Percentiles rank a stretch among this genome's conserved stretches.
These are phyloP conservation scores for Cyrtodaria siliqua DNA, from an alignment of 2,888 invertebrate genomes.

Conservation along the genomic window DNA sequence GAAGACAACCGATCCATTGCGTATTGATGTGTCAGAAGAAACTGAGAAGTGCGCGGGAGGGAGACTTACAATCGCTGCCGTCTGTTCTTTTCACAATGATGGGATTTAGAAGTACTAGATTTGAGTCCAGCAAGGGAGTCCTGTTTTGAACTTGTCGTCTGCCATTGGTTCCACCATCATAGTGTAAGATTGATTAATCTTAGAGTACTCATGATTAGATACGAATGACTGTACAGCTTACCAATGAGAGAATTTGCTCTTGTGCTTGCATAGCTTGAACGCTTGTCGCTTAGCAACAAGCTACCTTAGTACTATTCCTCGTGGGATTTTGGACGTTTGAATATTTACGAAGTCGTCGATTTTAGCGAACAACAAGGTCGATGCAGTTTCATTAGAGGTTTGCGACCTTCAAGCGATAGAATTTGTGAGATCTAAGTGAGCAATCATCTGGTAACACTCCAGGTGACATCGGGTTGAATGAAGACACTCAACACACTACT, in stretches of 20 bases:
- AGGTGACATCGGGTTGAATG: conserved; percentile 81
- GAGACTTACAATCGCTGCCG: conserved; percentile 81
- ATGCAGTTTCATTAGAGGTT: conserved; percentile 80
- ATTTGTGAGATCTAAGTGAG: conserved; percentile 86
- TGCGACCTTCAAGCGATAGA: conserved; percentile 79
- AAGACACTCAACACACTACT: conserved; percentile 83
- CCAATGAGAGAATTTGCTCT: conserved; percentile 82
- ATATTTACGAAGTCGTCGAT: conserved; percentile 82
- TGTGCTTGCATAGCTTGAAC: conserved; percentile 81
- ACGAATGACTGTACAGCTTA: conserved; percentile 82
- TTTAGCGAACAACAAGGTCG: conserved; percentile 85
- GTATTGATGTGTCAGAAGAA: conserved; percentile 80
- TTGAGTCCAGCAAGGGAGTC: conserved; percentile 85
- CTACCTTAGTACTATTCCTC: conserved; percentile 76
- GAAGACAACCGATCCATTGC: conserved; percentile 81
- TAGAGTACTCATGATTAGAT: conserved; percentile 82
- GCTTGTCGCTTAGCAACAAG: conserved; percentile 85
- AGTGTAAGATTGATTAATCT: conserved; percentile 82
- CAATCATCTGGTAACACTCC: conserved; percentile 83
- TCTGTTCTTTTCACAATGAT: conserved; percentile 80
- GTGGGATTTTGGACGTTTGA: conserved; percentile 77
- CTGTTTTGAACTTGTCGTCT: conserved; percentile 83
- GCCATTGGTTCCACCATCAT: conserved; percentile 77
- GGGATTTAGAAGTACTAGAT: conserved; percentile 84
- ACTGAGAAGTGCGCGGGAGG: conserved; percentile 81